Evolutionary conservation across 2,888 invertebrate species (phyloP).

Genomic region (Penaeus monodon): DNA sequence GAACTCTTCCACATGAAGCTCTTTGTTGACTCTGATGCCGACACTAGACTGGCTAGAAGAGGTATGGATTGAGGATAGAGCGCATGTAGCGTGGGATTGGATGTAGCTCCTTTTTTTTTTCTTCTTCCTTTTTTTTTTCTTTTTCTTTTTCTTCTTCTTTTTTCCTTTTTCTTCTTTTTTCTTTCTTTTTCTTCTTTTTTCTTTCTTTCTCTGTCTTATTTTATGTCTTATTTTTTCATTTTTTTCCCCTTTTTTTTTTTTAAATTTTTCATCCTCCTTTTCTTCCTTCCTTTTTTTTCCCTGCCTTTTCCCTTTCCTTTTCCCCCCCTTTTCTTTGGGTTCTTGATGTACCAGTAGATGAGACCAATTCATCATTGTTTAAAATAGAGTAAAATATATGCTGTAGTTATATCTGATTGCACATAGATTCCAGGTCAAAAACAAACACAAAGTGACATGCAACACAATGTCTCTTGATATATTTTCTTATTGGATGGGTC

Average conservation of each 20-base stretch:
- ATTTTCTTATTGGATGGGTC: no score
- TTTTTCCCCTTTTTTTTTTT: slow-evolving; percentile 47
- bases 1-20: slow-evolving; percentile 98
- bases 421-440: no score
- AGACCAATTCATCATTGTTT: no score
- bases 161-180: slow-evolving; percentile 49
- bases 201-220: slow-evolving; percentile 47
- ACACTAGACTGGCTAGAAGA: slow-evolving; percentile 93
- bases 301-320: slow-evolving; percentile 19
- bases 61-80: slow-evolving; percentile 74
- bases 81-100: no score
- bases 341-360: background rate
- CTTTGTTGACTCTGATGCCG: slow-evolving; percentile 99
- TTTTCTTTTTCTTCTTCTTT: slow-evolving; percentile 42
- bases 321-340: background rate
- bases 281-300: background rate
- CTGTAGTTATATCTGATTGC: no score
- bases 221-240: no score
- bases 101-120: slow-evolving; percentile 18
- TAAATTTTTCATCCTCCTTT: background rate
- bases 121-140: slow-evolving; percentile 68
- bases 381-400: no score
- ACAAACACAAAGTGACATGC: no score
- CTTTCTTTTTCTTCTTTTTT: slow-evolving; percentile 41
- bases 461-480: no score